Conservation (phyloP, 2,113 vertebrate species). For the Chaenocephalus aceratus region DNA sequence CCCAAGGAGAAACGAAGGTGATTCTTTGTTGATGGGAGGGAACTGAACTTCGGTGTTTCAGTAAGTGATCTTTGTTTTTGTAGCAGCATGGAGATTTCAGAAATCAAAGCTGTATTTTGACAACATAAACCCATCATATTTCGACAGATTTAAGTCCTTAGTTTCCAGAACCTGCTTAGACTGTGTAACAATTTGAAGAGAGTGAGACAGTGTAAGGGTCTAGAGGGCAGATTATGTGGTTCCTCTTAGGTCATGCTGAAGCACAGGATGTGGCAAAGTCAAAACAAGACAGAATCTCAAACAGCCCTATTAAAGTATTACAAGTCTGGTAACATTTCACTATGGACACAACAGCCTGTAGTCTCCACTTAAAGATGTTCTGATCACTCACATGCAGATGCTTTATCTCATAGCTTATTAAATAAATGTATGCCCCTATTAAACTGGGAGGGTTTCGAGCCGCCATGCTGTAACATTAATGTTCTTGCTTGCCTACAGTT, state of each 20-base stretch:
- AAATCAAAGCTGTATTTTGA: slow-evolving; percentile 30
- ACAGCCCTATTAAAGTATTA: slow-evolving; percentile 79
- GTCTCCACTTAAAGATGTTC: slow-evolving; percentile 35
- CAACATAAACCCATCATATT: slow-evolving; percentile 11
- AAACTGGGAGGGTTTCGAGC: slow-evolving; percentile 9
- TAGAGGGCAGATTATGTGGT: slow-evolving; percentile 43
- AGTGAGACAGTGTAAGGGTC: slow-evolving; percentile 5
- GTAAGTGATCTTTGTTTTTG: slow-evolving; percentile 40
- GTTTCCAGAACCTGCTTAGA: slow-evolving; percentile 4
- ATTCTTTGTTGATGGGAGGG: slow-evolving; percentile 25
- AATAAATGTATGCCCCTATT: slow-evolving; percentile 32
- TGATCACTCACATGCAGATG: slow-evolving; percentile 18
- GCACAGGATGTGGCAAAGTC: slow-evolving; percentile 69
- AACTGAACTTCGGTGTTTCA: slow-evolving; percentile 44
- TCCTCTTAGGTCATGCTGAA: slow-evolving; percentile 38
- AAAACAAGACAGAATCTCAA: slow-evolving; percentile 67
- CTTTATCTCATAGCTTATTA: neutral
- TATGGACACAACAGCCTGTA: slow-evolving; percentile 46
- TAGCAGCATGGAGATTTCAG: slow-evolving; percentile 7
- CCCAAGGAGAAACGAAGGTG: slow-evolving; percentile 36
- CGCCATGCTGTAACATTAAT: neutral
- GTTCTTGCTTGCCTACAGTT: slow-evolving; percentile 24
- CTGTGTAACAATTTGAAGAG: slow-evolving; percentile 4
- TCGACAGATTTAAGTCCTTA: neutral
- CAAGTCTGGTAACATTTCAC: slow-evolving; percentile 84